Conservation (phyloP, 2,888 invertebrate species). For the Gymnosoma rotundatum region DNA sequence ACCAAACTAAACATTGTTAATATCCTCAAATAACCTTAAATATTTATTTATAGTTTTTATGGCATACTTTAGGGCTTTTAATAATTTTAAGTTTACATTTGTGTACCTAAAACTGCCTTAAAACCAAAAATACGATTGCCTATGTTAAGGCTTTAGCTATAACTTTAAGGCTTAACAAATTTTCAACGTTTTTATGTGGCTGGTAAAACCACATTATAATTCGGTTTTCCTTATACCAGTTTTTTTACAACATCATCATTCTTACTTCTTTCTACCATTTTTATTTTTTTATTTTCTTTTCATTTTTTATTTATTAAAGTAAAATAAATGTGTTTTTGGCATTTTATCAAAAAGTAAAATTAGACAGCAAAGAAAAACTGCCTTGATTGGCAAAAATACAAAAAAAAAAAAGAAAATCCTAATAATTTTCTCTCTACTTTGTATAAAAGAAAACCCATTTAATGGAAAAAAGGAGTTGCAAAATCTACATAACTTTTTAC, state of each 20-base stretch:
- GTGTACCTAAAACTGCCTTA: neutral
- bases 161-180: slow-evolving; percentile 46
- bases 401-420: neutral
- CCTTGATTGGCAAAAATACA: neutral
- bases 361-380: slow-evolving; percentile 20
- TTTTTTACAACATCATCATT: slow-evolving; percentile 6
- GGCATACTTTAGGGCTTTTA: slow-evolving; percentile 27
- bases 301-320: neutral
- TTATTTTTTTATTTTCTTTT: too few species aligned
- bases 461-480: neutral
- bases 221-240: slow-evolving; percentile 8
- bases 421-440: too few species aligned
- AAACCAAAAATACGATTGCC: slow-evolving; percentile 28
- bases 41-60: slow-evolving; percentile 21
- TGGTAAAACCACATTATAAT: slow-evolving; percentile 52
- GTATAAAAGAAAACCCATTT: neutral
- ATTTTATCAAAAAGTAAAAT: slow-evolving; percentile 61
- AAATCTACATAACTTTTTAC: neutral
- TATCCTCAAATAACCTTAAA: slow-evolving; percentile 1
- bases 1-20: slow-evolving; percentile 9
- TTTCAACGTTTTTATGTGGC: slow-evolving; percentile 11
- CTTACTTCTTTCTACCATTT: neutral
- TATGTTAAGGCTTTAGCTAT: slow-evolving; percentile 20
- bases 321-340: slow-evolving; percentile 57
- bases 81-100: slow-evolving; percentile 18